These are phyloP conservation scores for Brachionus rotundiformis DNA, from an alignment of 1,140 invertebrate genomes.

Conservation along the genomic window DNA sequence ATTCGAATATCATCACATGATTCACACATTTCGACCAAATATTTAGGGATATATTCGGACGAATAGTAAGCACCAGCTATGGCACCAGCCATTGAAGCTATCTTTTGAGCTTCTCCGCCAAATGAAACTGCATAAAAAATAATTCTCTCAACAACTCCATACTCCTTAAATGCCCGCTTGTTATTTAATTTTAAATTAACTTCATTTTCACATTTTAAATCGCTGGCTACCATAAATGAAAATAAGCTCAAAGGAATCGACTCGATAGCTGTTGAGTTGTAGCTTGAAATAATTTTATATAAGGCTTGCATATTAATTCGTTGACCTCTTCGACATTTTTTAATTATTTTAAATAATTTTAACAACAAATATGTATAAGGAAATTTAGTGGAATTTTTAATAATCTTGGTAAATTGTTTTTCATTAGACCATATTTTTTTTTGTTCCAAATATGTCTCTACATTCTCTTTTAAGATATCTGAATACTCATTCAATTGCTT, in stretches of 20 bases:
- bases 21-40: conserved; percentile 71
- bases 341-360: conserved; percentile 44
- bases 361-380: conserved; percentile 35
- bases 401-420: background rate
- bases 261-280: background rate
- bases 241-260: conserved; percentile 34
- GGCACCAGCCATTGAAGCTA: conserved; percentile 76
- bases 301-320: conserved; percentile 50
- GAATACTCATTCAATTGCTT: conserved; percentile 15
- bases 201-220: conserved; percentile 44
- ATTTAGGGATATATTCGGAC: conserved; percentile 67
- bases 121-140: conserved; percentile 73
- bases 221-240: conserved; percentile 43
- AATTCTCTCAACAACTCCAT: conserved; percentile 70
- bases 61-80: conserved; percentile 76
- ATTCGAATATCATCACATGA: conserved; percentile 58
- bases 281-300: conserved; percentile 45
- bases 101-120: conserved; percentile 79
- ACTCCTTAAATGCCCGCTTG: conserved; percentile 57
- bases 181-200: conserved; percentile 39
- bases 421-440: background rate
- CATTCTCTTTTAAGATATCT: background rate
- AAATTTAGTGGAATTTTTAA: background rate
- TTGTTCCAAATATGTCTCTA: conserved; percentile 5
- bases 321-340: conserved; percentile 20